A percentile compares a stretch with the other conserved stretches of the same genome.
Evolutionary conservation across 2,888 invertebrate species (phyloP).

Genomic region (Tanytarsus gracilentus): DNA sequence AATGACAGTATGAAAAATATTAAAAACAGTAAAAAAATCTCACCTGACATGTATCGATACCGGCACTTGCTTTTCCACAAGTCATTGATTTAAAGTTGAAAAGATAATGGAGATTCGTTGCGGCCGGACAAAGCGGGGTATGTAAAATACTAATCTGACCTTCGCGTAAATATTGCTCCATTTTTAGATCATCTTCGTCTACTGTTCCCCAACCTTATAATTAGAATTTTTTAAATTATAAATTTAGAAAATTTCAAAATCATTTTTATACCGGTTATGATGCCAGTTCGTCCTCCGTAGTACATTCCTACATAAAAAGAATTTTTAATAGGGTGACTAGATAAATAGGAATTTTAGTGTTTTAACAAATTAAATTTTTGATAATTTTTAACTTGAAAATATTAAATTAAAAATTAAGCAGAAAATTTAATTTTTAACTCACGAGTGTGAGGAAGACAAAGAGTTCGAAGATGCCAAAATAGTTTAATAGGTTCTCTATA

Average conservation of each 20-base stretch:
- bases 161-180: neutral
- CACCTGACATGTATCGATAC: neutral
- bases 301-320: neutral
- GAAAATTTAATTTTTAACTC: no score
- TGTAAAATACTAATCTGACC: neutral
- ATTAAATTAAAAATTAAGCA: no score
- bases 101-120: neutral
- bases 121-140: neutral
- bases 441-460: conserved; percentile 7
- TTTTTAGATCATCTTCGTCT: neutral
- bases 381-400: no score
- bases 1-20: neutral
- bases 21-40: neutral
- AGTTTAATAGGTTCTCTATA: neutral
- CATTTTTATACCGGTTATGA: no score
- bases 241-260: no score
- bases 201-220: neutral
- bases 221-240: no score
- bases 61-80: neutral
- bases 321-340: no score
- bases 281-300: neutral
- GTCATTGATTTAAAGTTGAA: conserved; percentile 12
- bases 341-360: no score
- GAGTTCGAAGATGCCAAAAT: neutral
- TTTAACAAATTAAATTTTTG: no score